These are phyloP conservation scores for Polyploca ridens DNA, from an alignment of 2,888 invertebrate genomes.

Conservation along the genomic window DNA sequence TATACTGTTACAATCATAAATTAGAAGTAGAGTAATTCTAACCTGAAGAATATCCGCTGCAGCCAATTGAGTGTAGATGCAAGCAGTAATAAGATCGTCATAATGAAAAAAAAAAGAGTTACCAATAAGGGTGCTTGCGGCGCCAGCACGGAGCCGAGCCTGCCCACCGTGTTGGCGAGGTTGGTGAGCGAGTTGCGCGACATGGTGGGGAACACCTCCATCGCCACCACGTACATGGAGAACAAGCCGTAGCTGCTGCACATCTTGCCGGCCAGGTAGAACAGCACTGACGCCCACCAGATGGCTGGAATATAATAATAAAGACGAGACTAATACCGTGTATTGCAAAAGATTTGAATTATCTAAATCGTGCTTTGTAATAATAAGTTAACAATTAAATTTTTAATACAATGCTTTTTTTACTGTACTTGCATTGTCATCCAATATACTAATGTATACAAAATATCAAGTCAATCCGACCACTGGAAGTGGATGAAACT, in stretches of 20 bases:
- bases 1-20: too few species aligned
- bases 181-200: conserved; percentile 87
- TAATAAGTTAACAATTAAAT: too few species aligned
- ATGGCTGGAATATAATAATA: conserved; percentile 48
- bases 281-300: conserved; percentile 70
- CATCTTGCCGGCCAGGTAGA: conserved; percentile 87
- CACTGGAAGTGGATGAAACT: too few species aligned
- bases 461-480: too few species aligned
- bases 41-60: too few species aligned
- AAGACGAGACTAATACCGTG: background rate
- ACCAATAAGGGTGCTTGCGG: conserved; percentile 88
- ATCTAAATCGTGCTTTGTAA: too few species aligned
- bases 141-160: conserved; percentile 86
- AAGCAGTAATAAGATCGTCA: background rate
- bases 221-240: conserved; percentile 86
- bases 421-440: too few species aligned
- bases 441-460: too few species aligned
- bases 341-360: too few species aligned
- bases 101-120: conserved; percentile 23
- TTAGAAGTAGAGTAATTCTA: too few species aligned
- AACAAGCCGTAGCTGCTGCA: conserved; percentile 87
- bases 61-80: too few species aligned
- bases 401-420: too few species aligned
- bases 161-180: conserved; percentile 86
- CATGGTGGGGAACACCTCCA: conserved; percentile 89